Conservation (phyloP, 2,797 vertebrate genomes). For the Centropyge bicolor region DNA sequence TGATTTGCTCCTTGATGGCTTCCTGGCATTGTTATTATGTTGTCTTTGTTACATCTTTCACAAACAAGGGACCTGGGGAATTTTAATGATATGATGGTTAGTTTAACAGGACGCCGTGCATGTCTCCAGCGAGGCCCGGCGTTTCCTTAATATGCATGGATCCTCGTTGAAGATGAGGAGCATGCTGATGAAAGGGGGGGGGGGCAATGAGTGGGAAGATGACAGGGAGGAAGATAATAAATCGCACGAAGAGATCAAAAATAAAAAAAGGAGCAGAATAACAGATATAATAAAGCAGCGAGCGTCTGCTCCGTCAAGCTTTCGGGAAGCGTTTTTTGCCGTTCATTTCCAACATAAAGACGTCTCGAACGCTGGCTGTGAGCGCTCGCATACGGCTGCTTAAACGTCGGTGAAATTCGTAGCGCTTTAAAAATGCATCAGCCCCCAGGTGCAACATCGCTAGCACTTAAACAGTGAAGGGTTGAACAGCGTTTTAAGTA, state of each 20-base stretch:
- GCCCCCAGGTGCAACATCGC: slow-evolving; percentile 15
- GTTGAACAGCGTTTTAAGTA: slow-evolving; percentile 19
- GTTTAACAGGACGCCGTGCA: slow-evolving; percentile 16
- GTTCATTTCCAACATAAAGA: slow-evolving; percentile 25
- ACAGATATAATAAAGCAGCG: slow-evolving; percentile 7
- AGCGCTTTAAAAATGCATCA: slow-evolving; percentile 36
- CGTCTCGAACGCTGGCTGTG: slow-evolving; percentile 16
- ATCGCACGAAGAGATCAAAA: background rate
- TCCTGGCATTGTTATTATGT: slow-evolving; percentile 14
- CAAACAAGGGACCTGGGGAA: slow-evolving; percentile 26
- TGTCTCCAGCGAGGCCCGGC: slow-evolving; percentile 7
- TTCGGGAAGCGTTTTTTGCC: slow-evolving; percentile 16
- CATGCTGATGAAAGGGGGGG: background rate
- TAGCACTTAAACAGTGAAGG: slow-evolving; percentile 44
- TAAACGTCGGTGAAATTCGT: slow-evolving; percentile 28
- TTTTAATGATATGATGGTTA: slow-evolving; percentile 26
- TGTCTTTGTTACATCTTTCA: slow-evolving; percentile 27
- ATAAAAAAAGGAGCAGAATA: background rate
- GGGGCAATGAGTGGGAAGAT: background rate
- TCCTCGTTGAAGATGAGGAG: background rate
- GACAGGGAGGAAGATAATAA: slow-evolving; percentile 1
- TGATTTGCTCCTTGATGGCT: slow-evolving; percentile 9
- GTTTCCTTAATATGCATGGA: background rate
- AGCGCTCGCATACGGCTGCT: slow-evolving; percentile 17
- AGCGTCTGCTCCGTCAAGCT: slow-evolving; percentile 17